These are phyloP conservation scores for Cephalopachus bancanus DNA, from an alignment of 2,797 vertebrate species.

Conservation along the genomic window DNA sequence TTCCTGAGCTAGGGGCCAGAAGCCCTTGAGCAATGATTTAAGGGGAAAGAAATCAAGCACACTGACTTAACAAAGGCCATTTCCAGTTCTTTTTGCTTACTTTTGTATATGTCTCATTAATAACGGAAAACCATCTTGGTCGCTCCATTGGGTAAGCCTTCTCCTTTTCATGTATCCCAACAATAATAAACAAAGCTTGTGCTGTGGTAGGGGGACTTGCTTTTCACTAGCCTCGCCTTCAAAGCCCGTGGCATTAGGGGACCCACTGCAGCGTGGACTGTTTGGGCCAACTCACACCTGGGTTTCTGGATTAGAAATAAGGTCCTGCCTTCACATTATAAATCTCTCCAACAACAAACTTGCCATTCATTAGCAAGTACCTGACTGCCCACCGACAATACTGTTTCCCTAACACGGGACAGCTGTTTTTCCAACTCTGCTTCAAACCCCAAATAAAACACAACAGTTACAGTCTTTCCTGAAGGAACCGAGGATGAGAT, in stretches of 20 bases:
- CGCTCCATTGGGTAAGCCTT: conserved; percentile 14
- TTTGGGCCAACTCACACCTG: conserved; percentile 59
- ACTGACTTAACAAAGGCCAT: conserved; percentile 86
- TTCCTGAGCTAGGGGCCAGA: conserved; percentile 93
- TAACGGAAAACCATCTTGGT: conserved; percentile 67
- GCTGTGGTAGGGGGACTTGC: background rate
- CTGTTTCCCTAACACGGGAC: conserved; percentile 41
- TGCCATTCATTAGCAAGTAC: conserved; percentile 66
- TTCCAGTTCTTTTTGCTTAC: conserved; percentile 85
- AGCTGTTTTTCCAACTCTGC: conserved; percentile 1
- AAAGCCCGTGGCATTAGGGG: background rate
- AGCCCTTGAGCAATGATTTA: conserved; percentile 91
- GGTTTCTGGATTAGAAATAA: conserved; percentile 60
- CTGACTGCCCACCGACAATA: background rate
- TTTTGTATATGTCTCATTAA: conserved; percentile 81
- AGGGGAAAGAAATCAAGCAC: conserved; percentile 79
- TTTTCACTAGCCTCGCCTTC: background rate
- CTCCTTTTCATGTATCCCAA: conserved; percentile 78
- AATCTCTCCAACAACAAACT: conserved; percentile 54
- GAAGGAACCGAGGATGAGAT: background rate
- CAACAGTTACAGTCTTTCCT: background rate
- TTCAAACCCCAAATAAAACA: conserved; percentile 35
- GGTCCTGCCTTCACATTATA: conserved; percentile 36
- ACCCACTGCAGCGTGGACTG: background rate
- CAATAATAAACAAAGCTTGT: conserved; percentile 60